phyloP scores from a whole-genome alignment of 2,113 vertebrate genomes.

The Sula dactylatra region DNA sequence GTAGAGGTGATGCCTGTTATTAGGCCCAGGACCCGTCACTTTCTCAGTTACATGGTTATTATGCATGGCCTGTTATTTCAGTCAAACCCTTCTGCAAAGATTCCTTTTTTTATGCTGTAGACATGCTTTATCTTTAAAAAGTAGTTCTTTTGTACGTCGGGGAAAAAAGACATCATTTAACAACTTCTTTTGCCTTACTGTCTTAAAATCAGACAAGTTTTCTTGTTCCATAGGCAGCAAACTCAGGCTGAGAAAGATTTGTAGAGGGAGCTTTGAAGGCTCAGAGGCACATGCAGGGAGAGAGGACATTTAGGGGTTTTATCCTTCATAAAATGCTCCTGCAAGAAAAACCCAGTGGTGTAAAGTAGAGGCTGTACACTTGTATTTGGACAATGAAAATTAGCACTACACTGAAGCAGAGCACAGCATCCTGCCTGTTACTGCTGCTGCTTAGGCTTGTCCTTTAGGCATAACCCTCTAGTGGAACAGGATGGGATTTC shows the following conservation, averaged over 20 bases:
- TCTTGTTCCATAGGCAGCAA: not conserved
- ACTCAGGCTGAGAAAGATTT: not conserved
- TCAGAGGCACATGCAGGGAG: not conserved
- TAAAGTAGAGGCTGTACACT: not conserved
- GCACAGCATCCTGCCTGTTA: not conserved
- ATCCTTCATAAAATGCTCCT: not conserved
- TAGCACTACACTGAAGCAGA: not conserved
- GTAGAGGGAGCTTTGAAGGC: not conserved
- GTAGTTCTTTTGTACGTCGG: not conserved
- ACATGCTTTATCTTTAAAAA: not conserved
- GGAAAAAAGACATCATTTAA: not conserved
- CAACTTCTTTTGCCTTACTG: not conserved
- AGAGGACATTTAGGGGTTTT: not conserved
- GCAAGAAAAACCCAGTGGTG: not conserved
- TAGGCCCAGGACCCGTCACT: not conserved
- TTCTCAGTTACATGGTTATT: not conserved
- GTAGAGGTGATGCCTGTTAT: not conserved
- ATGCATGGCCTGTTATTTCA: not conserved
- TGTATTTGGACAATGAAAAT: not conserved
- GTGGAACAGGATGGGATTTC: slow-evolving; percentile 49
- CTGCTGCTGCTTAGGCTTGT: not conserved
- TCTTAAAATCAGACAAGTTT: not conserved
- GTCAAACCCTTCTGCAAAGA: not conserved
- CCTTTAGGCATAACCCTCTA: slow-evolving; percentile 24
- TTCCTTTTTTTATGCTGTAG: not conserved